Conservation (phyloP, 2,888 invertebrate genomes). For the Ophonus ardosiacus region DNA sequence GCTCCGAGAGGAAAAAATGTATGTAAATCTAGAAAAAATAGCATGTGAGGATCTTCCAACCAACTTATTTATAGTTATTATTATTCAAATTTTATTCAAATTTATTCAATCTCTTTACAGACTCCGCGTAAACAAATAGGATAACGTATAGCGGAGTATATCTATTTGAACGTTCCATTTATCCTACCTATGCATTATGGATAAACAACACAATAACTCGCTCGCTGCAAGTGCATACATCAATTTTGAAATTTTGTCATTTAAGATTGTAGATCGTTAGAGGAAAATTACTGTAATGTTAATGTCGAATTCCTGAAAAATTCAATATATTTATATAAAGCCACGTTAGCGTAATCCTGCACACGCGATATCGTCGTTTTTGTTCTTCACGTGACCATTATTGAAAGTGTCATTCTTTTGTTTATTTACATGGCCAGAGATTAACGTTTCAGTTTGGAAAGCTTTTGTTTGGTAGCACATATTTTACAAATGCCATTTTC, state of each 20-base stretch:
- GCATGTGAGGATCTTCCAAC: constrained; percentile 42
- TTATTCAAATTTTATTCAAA: constrained; percentile 54
- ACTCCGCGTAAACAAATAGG: constrained; percentile 53
- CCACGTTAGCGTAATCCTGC: constrained; percentile 8
- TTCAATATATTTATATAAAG: constrained; percentile 50
- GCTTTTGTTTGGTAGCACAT: constrained; percentile 43
- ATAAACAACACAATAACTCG: constrained; percentile 37
- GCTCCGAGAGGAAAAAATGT: background rate
- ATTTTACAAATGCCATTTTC: constrained; percentile 41
- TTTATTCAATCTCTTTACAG: constrained; percentile 51
- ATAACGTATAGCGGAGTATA: constrained; percentile 40
- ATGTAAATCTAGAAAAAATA: constrained; percentile 48
- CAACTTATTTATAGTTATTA: constrained; percentile 51
- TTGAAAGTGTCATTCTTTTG: constrained; percentile 49
- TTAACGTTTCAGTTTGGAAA: constrained; percentile 46
- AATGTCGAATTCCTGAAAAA: constrained; percentile 35
- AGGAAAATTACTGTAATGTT: constrained; percentile 13
- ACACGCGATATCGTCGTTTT: constrained; percentile 55
- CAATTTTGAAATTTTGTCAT: constrained; percentile 38
- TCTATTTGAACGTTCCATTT: constrained; percentile 50
- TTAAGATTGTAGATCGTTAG: constrained; percentile 16
- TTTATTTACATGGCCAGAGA: constrained; percentile 38
- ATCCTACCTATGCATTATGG: constrained; percentile 51
- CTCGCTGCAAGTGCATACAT: constrained; percentile 3
- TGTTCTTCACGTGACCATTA: constrained; percentile 46